Evolutionary conservation across 2,888 invertebrate genomes (phyloP).

Genomic region (Schizotus pectinicornis): DNA sequence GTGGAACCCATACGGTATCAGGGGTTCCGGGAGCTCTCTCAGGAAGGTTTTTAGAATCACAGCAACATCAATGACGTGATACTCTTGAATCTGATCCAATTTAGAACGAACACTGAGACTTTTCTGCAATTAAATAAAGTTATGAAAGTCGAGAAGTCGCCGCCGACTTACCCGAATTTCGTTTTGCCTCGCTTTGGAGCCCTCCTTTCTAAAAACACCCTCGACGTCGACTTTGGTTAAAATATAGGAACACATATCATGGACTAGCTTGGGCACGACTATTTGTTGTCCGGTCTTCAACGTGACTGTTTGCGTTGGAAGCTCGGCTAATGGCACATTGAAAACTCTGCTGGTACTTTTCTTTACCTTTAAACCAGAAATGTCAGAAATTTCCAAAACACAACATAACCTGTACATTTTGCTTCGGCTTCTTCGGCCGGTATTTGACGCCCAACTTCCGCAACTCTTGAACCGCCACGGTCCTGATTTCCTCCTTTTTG

Average conservation of each 20-base stretch:
- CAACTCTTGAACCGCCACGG: conserved; percentile 69
- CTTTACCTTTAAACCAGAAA: conserved; percentile 37
- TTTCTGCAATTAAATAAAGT: conserved; percentile 10
- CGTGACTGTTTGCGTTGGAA: conserved; percentile 64
- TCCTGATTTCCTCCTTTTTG: conserved; percentile 63
- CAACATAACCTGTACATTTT: conserved; percentile 23
- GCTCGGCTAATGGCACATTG: conserved; percentile 60
- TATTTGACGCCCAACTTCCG: conserved; percentile 75
- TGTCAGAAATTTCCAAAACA: conserved; percentile 6
- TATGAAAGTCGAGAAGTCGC: neutral
- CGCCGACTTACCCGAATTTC: conserved; percentile 72
- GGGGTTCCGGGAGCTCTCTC: conserved; percentile 82
- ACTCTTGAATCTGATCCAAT: conserved; percentile 66
- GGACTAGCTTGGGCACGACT: conserved; percentile 74
- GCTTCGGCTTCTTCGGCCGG: conserved; percentile 68
- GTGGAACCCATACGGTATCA: conserved; percentile 76
- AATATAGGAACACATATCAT: conserved; percentile 74
- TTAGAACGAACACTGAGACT: conserved; percentile 61
- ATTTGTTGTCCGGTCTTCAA: conserved; percentile 73
- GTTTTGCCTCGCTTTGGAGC: conserved; percentile 80
- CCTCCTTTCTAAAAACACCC: conserved; percentile 89
- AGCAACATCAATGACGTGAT: conserved; percentile 84
- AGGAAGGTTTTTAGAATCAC: conserved; percentile 86
- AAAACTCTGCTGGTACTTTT: conserved; percentile 60
- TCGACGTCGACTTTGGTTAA: conserved; percentile 74